A percentile compares a stretch with the other conserved stretches of the same genome.
Evolutionary conservation across 2,113 vertebrate species (phyloP).

Genomic region (Micromys minutus): DNA sequence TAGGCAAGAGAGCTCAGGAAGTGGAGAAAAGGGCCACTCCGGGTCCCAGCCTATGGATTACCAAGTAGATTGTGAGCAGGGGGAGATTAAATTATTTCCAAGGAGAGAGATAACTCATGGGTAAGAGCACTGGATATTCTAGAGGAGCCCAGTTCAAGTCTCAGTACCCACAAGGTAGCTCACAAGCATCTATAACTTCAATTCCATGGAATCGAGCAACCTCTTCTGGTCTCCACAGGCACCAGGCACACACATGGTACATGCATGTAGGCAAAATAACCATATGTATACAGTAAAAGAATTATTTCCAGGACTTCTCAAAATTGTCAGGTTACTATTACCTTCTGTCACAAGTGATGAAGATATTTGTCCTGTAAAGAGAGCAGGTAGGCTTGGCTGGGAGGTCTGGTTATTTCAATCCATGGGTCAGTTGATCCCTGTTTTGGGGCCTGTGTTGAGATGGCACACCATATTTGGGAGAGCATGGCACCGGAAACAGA

Average conservation of each 20-base stretch:
- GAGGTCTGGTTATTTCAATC: neutral
- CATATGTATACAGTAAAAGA: neutral
- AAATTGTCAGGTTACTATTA: neutral
- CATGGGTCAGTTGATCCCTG: neutral
- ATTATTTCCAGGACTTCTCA: neutral
- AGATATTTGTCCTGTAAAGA: neutral
- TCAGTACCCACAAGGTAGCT: neutral
- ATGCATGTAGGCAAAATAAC: neutral
- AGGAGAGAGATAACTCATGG: neutral
- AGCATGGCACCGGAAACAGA: neutral
- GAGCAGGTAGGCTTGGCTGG: neutral
- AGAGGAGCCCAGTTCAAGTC: neutral
- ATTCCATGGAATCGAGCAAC: neutral
- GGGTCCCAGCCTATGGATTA: neutral
- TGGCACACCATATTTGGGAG: too few species aligned
- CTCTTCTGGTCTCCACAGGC: neutral
- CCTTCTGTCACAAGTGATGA: neutral
- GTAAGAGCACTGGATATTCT: neutral
- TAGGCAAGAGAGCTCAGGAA: neutral
- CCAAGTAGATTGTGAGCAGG: neutral
- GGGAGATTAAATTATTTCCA: neutral
- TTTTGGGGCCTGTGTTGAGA: neutral
- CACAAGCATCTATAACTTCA: neutral
- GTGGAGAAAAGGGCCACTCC: neutral
- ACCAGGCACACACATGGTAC: neutral